These are phyloP conservation scores for Aythya baeri DNA, from an alignment of 2,113 vertebrate genomes.

Conservation along the genomic window DNA sequence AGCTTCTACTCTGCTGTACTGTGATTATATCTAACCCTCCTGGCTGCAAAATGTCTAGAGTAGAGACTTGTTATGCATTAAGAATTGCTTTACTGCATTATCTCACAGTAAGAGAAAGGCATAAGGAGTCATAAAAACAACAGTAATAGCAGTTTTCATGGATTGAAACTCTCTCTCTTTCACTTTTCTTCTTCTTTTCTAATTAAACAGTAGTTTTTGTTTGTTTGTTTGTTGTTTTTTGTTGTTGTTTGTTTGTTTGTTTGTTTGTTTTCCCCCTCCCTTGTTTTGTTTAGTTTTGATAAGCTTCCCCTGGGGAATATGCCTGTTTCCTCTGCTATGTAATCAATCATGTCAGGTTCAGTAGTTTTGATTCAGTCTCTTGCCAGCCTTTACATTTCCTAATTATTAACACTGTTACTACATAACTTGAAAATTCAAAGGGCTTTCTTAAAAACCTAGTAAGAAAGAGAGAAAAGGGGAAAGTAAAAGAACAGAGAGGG, in stretches of 20 bases:
- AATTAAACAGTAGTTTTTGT: not conserved
- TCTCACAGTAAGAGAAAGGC: not conserved
- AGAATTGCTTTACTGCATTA: not conserved
- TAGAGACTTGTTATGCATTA: not conserved
- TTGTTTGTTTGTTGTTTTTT: not conserved
- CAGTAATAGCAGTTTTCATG: not conserved
- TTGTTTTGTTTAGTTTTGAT: too few species aligned
- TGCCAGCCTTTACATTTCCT: not conserved
- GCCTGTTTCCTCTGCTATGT: conserved; percentile 1
- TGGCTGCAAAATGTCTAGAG: not conserved
- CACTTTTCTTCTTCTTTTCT: not conserved
- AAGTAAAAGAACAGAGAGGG: fast-evolving
- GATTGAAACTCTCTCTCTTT: not conserved
- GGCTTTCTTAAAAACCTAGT: not conserved
- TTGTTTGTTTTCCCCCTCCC: not conserved
- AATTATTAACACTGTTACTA: not conserved
- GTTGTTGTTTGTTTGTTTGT: not conserved
- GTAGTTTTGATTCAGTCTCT: not conserved
- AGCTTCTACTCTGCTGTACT: not conserved
- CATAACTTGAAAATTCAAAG: not conserved
- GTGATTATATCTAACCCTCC: not conserved
- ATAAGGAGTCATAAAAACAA: not conserved
- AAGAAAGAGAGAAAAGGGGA: not conserved
- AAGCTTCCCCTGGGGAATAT: not conserved
- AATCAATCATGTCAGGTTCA: not conserved